phyloP scores from a whole-genome alignment of 2,113 vertebrate species.

The Entelurus aequoreus region DNA sequence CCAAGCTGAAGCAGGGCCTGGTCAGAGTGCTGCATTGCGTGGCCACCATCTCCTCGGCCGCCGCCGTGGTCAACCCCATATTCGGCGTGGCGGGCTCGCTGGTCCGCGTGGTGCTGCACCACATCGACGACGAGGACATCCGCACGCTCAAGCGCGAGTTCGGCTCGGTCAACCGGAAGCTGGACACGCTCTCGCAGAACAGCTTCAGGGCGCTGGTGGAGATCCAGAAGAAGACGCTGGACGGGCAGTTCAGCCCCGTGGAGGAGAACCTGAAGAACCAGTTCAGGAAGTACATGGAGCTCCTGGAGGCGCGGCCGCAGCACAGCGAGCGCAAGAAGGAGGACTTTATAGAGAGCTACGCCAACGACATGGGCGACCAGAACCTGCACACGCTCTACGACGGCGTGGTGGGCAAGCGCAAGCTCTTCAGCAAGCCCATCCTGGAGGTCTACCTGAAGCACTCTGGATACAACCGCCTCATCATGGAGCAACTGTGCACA shows the following conservation, averaged over 20 bases:
- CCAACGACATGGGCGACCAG: slow-evolving; percentile 69
- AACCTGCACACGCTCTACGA: slow-evolving; percentile 78
- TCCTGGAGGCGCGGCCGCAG: slow-evolving; percentile 62
- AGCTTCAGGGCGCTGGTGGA: slow-evolving; percentile 59
- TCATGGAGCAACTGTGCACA: slow-evolving; percentile 72
- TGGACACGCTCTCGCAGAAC: slow-evolving; percentile 66
- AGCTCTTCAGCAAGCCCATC: slow-evolving; percentile 74
- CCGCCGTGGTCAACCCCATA: slow-evolving; percentile 73
- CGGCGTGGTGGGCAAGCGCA: slow-evolving; percentile 69
- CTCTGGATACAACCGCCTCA: slow-evolving; percentile 55
- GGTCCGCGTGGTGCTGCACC: slow-evolving; percentile 73
- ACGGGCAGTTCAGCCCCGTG: slow-evolving; percentile 67
- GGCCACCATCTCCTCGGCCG: slow-evolving; percentile 72
- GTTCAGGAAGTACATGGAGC: slow-evolving; percentile 74
- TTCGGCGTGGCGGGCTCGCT: slow-evolving; percentile 73
- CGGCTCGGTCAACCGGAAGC: slow-evolving; percentile 51
- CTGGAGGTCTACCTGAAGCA: slow-evolving; percentile 73
- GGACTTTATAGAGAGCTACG: slow-evolving; percentile 62
- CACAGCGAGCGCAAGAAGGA: slow-evolving; percentile 55
- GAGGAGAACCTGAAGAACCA: slow-evolving; percentile 74
- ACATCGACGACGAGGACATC: slow-evolving; percentile 74
- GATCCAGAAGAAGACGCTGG: slow-evolving; percentile 73
- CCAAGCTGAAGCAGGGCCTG: slow-evolving; percentile 72
- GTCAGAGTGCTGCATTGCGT: slow-evolving; percentile 70
- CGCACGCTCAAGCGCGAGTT: slow-evolving; percentile 70